Evolutionary conservation across 1,140 invertebrate genomes (phyloP), one percentile per base, ranked within the genome.

Genomic region (Caenorhabditis briggsae): DNA sequence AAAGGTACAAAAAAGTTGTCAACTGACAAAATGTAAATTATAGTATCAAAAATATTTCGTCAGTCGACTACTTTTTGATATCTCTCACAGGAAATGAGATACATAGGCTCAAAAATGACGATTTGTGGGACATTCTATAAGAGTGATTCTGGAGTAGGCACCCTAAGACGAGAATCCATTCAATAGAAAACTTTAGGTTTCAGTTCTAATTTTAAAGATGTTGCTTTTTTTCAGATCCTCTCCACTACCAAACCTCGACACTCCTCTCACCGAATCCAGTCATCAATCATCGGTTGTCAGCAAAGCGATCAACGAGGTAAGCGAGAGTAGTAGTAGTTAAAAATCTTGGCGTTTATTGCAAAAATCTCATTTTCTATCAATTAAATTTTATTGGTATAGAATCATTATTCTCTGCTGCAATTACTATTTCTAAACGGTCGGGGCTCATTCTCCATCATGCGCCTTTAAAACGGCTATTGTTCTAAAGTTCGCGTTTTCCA

Each of bases 231-330:
- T 46, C 70, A 78, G 70, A 53, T 78, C 70, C 7, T 78, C 70
- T 23, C 70, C 43, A 14, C n/a, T 50, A 12, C 33, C 70, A 3
- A 78, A 78, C 11, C 70, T 78, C 8, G 70, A 78, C 46, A 78
- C 70, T 11, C 70, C 70, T 14, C 43, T 78, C 46, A 78, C 70
- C n/a, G 70, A 78, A 50, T 78, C 70, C 7, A 78, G 70, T 78
- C 70, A 78, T 78, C 70, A 78, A 78, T 78, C 70, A 78, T 78
- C 70, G 43, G 70, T 50, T 78, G 46, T 78, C 46, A 78, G 46
- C 33, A 78, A 78, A 53, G 70, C 70, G 70, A 78, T 78, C 18
- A 78, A 78, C 14, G 70, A 78, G 70, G 70, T 78, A 53, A 53
- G 33, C 43, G 5, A 2, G 23, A 8, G 2, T n/a, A 14, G 8